These are phyloP conservation scores for Pseudopipra pipra DNA, from an alignment of 2,113 vertebrate genomes.

Conservation along the genomic window DNA sequence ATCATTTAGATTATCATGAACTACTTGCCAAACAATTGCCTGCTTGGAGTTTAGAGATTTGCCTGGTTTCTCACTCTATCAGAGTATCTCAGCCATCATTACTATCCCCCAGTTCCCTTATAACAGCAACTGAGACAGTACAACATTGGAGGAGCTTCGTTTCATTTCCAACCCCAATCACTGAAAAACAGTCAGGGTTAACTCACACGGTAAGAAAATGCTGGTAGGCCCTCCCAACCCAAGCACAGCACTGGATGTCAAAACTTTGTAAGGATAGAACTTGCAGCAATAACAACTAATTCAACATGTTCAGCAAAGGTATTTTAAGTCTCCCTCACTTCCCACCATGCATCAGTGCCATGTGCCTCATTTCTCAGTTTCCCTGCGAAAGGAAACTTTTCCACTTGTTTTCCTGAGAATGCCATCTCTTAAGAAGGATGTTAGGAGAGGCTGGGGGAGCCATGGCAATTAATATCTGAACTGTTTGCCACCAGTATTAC, in stretches of 20 bases:
- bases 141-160: background rate
- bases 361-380: background rate
- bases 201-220: background rate
- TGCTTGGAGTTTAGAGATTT: background rate
- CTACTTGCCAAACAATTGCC: background rate
- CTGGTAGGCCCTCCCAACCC: background rate
- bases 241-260: background rate
- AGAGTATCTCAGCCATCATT: background rate
- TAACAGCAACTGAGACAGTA: background rate
- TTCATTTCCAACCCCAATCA: background rate
- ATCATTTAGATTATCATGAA: background rate
- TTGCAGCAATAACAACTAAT: background rate
- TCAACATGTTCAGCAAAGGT: background rate
- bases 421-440: background rate
- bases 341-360: rapidly evolving
- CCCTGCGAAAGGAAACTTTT: background rate
- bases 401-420: background rate
- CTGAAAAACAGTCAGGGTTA: background rate
- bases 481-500: background rate
- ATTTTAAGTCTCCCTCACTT: background rate
- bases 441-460: background rate
- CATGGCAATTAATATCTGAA: background rate
- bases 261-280: background rate
- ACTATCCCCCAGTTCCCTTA: background rate
- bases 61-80: background rate